Base-by-base conservation (phyloP, 2,113 vertebrate species). In the Labrus mixtus region DNA sequence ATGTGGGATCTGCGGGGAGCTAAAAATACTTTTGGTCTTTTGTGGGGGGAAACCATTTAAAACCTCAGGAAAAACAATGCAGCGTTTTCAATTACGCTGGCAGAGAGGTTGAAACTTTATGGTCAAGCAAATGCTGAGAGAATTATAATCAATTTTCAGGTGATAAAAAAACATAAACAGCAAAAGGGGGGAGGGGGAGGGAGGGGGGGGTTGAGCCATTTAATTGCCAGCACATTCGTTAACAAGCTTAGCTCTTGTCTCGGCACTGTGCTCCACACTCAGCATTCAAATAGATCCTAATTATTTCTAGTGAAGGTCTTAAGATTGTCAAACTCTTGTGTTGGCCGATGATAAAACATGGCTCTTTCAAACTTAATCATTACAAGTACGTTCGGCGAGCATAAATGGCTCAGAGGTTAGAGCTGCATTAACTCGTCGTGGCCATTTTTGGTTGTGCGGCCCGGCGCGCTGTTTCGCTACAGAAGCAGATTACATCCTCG, bases 231-330 rank as follows among this genome's bases (percentile, higher is more conserved):
- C 79, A 82, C 90, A 86, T 91, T 90, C 78, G 90, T 90, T 95
- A 94, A 95, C 93, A 90, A 89, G 93, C 94, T 95, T 94, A 93
- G 84, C 88, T 83, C 87, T 88, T 76, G 90, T 91, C 91, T 91
- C 63, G 82, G 89, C 87, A 59, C 89, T 74, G 71, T 82, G 88
- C 90, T 23, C 90, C 90, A 85, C 87, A 87, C 92, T 92, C 91
- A 88, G 91, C 87, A 91, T 92, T 95, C 92, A 94, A 94, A 94
- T 93, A 94, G 93, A 95, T 94, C 85, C 92, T 94, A 95, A 95
- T 95, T 95, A 94, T 95, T 94, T 95, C 90, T 87, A 45, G 85
- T 88, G 88, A 92, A 91, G 93, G 93, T 93, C 93, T 94, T 91
- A 86, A 93, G 92, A 94, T 94, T 91, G 91, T 92, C 87, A 90